phyloP scores from a whole-genome alignment of 1,140 invertebrate species.

The honey bee (Apis mellifera) region Amel_HAv3.1 CM009938.2:8591501-8592000 shows the following conservation, averaged over 20 bases:
- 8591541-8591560: slow-evolving; percentile 79
- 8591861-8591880: slow-evolving; percentile 72
- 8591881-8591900: slow-evolving; percentile 76
- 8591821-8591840: not conserved
- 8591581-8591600: slow-evolving; percentile 79
- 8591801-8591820: not conserved
- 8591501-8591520: slow-evolving; percentile 73
- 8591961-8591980: slow-evolving; percentile 60
- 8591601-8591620: slow-evolving; percentile 74
- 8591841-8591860: slow-evolving; percentile 6
- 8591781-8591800: slow-evolving; percentile 59
- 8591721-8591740: slow-evolving; percentile 76
- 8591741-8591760: slow-evolving; percentile 75
- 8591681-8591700: slow-evolving; percentile 73
- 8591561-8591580: slow-evolving; percentile 82
- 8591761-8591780: slow-evolving; percentile 76
- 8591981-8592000: not conserved
- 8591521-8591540: slow-evolving; percentile 57
- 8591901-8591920: slow-evolving; percentile 77
- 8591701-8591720: slow-evolving; percentile 73
- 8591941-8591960: slow-evolving; percentile 83
- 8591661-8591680: slow-evolving; percentile 80
- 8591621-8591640: slow-evolving; percentile 67
- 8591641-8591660: slow-evolving; percentile 81
- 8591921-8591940: slow-evolving; percentile 79